Base-by-base conservation (phyloP, 2,797 vertebrate species). In the Dryobates pubescens region DNA sequence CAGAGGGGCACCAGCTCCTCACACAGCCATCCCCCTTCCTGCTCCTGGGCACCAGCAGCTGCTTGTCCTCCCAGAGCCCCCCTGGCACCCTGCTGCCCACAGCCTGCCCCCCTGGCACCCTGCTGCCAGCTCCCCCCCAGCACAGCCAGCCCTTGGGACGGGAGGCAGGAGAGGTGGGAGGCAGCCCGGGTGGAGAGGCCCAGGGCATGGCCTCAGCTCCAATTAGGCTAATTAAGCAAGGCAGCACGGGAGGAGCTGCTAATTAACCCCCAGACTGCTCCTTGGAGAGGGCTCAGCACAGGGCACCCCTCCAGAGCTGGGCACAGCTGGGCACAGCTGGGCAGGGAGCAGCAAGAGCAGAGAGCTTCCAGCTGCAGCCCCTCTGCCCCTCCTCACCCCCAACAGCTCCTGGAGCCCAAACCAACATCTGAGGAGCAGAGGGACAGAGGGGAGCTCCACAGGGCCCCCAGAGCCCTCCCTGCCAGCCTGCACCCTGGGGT, bases 1-100 rank as follows among this genome's bases (percentile, higher is more conserved):
- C n/a, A 26, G 20, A 58, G 32, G 79, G 23, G 26, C 20, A 3
- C 32, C 0, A 0, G 32, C 3, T 36, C 32, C 57, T 63, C 10
- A 2, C 83, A 19, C 47, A 32, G 63, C 30, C 15, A 2, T 27
- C 17, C 57, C 88, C 53, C 69, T 32, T 57, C 64, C 76, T 4
- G 1, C 36, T 58, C 56, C 79, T 8, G 4, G 2, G 2, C 62
- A 13, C 36, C 7, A 2, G 26, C 14, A 1, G 9, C 14, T 6
- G 4, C 67, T 41, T 2, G 4, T 47, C n/a, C 71, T 78, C 56
- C 20, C 58, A 54, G 47, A 23, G 36, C 36, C 9, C 36, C 36
- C 36, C 36, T 36, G 8, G 8, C 36, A 36, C 36, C 36, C 53
- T 32, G 30, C 18, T 32, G 30, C 20, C 30, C 30, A 32, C 19